These are phyloP conservation scores for Darwinula stevensoni DNA, from an alignment of 2,888 invertebrate genomes.

Conservation along the genomic window DNA sequence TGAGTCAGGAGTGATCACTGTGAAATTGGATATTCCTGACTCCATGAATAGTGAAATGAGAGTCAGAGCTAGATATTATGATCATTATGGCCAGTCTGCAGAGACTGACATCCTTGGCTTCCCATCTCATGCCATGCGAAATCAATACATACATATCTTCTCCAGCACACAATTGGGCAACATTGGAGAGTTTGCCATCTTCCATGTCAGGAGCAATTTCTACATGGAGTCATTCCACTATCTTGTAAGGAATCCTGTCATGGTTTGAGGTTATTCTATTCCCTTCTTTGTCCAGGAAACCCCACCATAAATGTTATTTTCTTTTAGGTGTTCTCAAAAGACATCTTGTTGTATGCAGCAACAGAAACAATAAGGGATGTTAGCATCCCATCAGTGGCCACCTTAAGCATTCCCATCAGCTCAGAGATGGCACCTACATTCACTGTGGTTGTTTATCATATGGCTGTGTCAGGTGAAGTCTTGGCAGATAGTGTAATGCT, in stretches of 20 bases:
- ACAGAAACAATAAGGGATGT: conserved; percentile 6
- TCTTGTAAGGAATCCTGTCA: too few species aligned
- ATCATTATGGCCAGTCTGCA: too few species aligned
- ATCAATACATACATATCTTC: conserved; percentile 18
- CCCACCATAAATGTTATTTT: too few species aligned
- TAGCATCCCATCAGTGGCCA: conserved; percentile 13
- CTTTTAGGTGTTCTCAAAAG: too few species aligned
- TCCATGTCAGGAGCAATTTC: conserved; percentile 22
- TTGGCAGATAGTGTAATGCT: conserved; percentile 22
- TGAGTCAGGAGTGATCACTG: too few species aligned
- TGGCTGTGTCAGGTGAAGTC: conserved; percentile 18
- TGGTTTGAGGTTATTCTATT: too few species aligned
- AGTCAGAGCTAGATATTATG: too few species aligned
- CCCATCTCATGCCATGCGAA: background rate
- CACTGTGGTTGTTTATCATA: conserved; percentile 20
- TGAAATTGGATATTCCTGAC: too few species aligned
- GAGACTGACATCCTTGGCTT: background rate
- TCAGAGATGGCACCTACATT: conserved; percentile 25
- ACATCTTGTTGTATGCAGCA: background rate
- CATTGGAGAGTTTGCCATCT: conserved; percentile 23
- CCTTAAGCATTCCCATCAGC: conserved; percentile 22
- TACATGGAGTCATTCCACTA: conserved; percentile 20
- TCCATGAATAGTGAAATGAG: too few species aligned
- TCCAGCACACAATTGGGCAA: conserved; percentile 18
- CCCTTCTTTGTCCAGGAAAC: too few species aligned